Evolutionary conservation across 2,797 vertebrate genomes (phyloP).

Genomic region (Podarcis lilfordi): DNA sequence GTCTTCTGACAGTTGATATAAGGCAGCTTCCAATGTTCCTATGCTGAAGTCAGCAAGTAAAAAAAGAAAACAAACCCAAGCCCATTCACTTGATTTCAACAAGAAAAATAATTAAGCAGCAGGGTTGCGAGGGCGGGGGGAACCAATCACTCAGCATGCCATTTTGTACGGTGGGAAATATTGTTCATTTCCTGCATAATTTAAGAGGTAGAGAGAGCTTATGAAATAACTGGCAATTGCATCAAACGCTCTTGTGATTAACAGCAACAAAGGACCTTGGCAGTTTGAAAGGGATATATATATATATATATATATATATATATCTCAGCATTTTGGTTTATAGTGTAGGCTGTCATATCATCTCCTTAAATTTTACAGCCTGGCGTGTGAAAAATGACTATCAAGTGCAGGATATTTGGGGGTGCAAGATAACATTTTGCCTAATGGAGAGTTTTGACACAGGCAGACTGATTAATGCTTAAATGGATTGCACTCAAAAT

Average conservation of each 20-base stretch:
- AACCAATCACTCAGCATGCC: background rate
- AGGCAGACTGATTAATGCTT: constrained; percentile 59
- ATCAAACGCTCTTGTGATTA: constrained; percentile 30
- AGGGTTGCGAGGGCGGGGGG: background rate
- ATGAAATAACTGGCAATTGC: background rate
- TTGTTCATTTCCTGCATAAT: background rate
- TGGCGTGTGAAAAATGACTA: constrained; percentile 76
- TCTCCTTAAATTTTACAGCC: constrained; percentile 68
- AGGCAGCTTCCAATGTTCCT: too few species aligned
- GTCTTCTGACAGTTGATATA: too few species aligned
- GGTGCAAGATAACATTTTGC: constrained; percentile 63
- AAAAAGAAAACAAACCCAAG: background rate
- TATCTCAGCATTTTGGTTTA: constrained; percentile 59
- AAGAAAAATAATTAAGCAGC: background rate
- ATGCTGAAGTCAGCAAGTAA: background rate
- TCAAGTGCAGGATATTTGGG: constrained; percentile 66
- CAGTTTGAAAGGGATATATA: constrained; percentile 1
- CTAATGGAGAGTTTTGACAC: constrained; percentile 67
- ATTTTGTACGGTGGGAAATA: background rate
- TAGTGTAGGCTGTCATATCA: constrained; percentile 61
- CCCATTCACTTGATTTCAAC: background rate
- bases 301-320: constrained; percentile 36
- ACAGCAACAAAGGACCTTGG: constrained; percentile 8
- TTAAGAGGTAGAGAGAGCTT: background rate
- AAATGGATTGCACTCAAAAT: constrained; percentile 69